These are phyloP conservation scores for Brachypalpus laphriformis DNA, from an alignment of 2,888 invertebrate genomes.

Conservation along the genomic window DNA sequence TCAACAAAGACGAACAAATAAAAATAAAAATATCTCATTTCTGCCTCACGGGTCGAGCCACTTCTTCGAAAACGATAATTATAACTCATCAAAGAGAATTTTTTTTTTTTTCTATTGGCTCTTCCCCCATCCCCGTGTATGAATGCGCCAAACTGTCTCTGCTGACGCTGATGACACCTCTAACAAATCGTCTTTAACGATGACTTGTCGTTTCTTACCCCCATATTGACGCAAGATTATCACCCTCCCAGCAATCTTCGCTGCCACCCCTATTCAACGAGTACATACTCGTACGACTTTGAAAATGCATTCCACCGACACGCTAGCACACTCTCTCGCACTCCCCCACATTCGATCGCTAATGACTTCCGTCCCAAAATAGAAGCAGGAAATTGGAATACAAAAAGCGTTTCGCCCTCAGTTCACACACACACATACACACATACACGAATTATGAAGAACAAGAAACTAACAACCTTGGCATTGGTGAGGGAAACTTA, in stretches of 20 bases:
- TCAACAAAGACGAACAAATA: not conserved
- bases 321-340: slow-evolving; percentile 2
- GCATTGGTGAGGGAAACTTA: slow-evolving; percentile 48
- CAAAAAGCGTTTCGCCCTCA: not conserved
- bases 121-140: not conserved
- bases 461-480: slow-evolving; percentile 52
- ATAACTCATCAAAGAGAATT: slow-evolving; percentile 29
- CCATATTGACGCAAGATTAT: slow-evolving; percentile 8
- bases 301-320: slow-evolving; percentile 34
- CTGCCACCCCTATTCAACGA: not conserved
- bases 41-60: too few species aligned
- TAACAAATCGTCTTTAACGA: slow-evolving; percentile 26
- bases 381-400: slow-evolving; percentile 65
- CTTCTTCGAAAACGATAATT: slow-evolving; percentile 24
- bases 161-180: slow-evolving; percentile 22
- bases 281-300: not conserved
- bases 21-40: not conserved
- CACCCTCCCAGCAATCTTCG: not conserved
- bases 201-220: not conserved
- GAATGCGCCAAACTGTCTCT: slow-evolving; percentile 37
- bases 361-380: slow-evolving; percentile 70
- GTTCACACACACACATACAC: too few species aligned
- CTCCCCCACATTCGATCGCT: slow-evolving; percentile 27
- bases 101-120: not conserved
- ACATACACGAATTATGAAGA: not conserved